phyloP scores from a whole-genome alignment of 2,888 invertebrate genomes.

The Epinotia ramella region DNA sequence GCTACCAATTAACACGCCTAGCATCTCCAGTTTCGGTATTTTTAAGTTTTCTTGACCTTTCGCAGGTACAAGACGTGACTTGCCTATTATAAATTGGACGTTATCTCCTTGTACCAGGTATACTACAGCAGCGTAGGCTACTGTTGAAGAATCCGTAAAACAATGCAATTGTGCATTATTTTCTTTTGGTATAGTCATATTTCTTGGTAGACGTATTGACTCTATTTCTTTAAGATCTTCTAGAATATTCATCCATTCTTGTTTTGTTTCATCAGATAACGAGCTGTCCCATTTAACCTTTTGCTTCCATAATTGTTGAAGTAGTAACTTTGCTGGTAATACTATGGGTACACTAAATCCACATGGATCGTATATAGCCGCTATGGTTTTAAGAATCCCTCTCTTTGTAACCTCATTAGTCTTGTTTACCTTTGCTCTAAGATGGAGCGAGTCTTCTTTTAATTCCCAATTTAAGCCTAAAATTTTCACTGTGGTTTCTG shows the following conservation, averaged over 20 bases:
- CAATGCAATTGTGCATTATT: conserved; percentile 1
- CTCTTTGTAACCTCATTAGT: not conserved
- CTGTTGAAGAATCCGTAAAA: not conserved
- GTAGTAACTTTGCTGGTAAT: not conserved
- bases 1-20: conserved; percentile 1
- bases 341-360: not conserved
- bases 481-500: not conserved
- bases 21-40: not conserved
- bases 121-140: not conserved
- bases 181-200: not conserved
- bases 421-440: not conserved
- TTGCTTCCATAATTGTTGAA: not conserved
- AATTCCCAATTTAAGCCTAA: not conserved
- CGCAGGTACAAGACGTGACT: not conserved
- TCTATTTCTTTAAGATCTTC: not conserved
- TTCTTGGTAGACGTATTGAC: not conserved
- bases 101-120: not conserved
- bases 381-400: not conserved
- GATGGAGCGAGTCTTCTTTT: not conserved
- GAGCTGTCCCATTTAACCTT: not conserved
- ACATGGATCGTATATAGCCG: not conserved
- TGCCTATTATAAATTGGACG: not conserved
- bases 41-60: not conserved
- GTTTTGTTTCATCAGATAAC: not conserved
- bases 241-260: not conserved